phyloP scores from a whole-genome alignment of 1,140 invertebrate species.

The Reticulitermes speratus region DNA sequence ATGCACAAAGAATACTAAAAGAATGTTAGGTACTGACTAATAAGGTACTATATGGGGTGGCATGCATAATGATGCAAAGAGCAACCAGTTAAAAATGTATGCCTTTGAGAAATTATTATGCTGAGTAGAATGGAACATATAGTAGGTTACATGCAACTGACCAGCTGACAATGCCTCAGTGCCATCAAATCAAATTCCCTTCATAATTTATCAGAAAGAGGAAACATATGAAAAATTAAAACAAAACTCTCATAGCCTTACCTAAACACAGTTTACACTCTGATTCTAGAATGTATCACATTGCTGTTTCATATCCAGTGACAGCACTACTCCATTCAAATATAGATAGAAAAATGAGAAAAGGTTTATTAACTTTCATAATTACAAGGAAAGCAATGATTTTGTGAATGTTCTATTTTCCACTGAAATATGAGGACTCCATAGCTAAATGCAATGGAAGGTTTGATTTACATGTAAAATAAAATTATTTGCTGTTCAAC shows the following conservation, averaged over 20 bases:
- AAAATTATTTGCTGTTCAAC: slow-evolving; percentile 6
- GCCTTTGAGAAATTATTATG: neutral
- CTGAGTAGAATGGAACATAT: neutral
- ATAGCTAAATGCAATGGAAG: neutral
- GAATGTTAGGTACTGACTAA: neutral
- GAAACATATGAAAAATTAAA: neutral
- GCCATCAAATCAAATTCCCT: neutral
- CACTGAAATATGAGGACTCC: neutral
- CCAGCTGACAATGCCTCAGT: neutral
- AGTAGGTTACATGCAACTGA: neutral
- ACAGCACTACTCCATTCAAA: neutral
- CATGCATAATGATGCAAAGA: neutral
- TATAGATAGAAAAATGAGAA: neutral
- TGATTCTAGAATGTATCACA: too few relatives aligned
- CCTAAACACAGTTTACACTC: neutral
- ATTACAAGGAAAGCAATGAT: neutral
- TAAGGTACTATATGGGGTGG: neutral
- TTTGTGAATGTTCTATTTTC: neutral
- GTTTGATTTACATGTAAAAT: neutral
- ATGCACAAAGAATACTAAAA: neutral
- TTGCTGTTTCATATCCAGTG: neutral
- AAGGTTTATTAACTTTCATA: neutral
- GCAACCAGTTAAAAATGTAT: neutral
- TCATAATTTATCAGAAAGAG: neutral
- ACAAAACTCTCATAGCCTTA: neutral